phyloP scores from a whole-genome alignment of 2,888 invertebrate species.

The Xanthorhoe designata region DNA sequence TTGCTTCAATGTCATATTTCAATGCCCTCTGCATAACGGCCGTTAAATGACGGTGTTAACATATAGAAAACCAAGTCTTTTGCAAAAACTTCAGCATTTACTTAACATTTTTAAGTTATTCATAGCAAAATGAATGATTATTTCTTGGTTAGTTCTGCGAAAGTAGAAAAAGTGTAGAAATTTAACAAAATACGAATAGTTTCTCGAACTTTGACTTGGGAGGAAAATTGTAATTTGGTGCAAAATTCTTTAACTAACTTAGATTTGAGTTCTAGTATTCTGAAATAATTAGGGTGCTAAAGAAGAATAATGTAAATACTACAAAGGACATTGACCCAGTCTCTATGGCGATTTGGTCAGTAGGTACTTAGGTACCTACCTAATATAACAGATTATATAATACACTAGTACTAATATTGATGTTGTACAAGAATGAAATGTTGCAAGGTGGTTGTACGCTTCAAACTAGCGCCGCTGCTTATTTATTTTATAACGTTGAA shows the following conservation, averaged over 20 bases:
- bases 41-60: neutral
- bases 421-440: too few species aligned
- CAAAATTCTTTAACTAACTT: constrained; percentile 3
- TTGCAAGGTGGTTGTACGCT: too few species aligned
- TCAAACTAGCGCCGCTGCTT: too few species aligned
- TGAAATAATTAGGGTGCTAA: neutral
- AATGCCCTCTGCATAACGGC: neutral
- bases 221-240: neutral
- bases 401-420: too few species aligned
- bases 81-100: constrained; percentile 19
- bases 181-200: constrained; percentile 22
- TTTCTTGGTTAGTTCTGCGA: constrained; percentile 15
- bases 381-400: too few species aligned
- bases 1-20: too few species aligned
- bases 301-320: too few species aligned
- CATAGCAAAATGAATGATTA: constrained; percentile 18
- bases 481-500: too few species aligned
- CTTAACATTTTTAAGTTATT: constrained; percentile 23
- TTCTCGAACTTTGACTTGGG: constrained; percentile 16
- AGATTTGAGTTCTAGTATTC: neutral
- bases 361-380: too few species aligned
- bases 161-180: constrained; percentile 14
- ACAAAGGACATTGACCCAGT: too few species aligned
- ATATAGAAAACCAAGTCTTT: neutral
- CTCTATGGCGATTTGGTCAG: too few species aligned